Percentiles rank a stretch among this genome's conserved stretches.
Conservation (phyloP, 2,113 vertebrate species). For the Clarias magur region DNA sequence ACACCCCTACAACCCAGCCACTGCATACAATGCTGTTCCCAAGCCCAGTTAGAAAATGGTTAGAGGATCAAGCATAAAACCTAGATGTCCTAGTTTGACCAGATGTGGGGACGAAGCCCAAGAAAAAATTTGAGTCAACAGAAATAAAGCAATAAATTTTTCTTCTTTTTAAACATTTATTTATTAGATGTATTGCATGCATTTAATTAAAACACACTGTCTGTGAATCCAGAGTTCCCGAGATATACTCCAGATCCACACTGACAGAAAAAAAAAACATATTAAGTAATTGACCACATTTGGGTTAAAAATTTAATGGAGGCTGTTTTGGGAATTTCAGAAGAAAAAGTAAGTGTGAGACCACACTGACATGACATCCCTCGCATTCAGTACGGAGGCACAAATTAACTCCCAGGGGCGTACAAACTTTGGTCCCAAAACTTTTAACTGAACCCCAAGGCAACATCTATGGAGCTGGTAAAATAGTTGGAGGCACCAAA, state of each 20-base stretch:
- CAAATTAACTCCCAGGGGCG: not conserved
- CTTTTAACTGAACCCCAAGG: not conserved
- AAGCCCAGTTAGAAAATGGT: too few relatives aligned
- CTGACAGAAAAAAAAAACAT: not conserved
- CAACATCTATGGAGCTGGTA: not conserved
- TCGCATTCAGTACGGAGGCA: not conserved
- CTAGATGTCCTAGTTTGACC: too few relatives aligned
- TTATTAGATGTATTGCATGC: not conserved
- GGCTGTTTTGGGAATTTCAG: not conserved
- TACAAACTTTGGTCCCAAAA: not conserved
- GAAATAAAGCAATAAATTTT: too few relatives aligned
- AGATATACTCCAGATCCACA: not conserved
- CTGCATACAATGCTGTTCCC: too few relatives aligned
- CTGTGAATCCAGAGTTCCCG: not conserved
- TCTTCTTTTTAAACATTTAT: not conserved
- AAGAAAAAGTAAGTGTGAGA: not conserved
- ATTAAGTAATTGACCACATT: not conserved
- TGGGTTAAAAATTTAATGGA: not conserved
- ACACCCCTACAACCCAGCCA: too few relatives aligned
- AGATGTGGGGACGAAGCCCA: too few relatives aligned
- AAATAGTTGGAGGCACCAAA: not conserved
- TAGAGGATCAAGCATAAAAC: too few relatives aligned
- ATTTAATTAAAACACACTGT: not conserved
- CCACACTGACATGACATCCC: not conserved
- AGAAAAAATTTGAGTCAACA: too few relatives aligned